phyloP scores from a whole-genome alignment of 2,113 vertebrate genomes.

The Eira barbara region DNA sequence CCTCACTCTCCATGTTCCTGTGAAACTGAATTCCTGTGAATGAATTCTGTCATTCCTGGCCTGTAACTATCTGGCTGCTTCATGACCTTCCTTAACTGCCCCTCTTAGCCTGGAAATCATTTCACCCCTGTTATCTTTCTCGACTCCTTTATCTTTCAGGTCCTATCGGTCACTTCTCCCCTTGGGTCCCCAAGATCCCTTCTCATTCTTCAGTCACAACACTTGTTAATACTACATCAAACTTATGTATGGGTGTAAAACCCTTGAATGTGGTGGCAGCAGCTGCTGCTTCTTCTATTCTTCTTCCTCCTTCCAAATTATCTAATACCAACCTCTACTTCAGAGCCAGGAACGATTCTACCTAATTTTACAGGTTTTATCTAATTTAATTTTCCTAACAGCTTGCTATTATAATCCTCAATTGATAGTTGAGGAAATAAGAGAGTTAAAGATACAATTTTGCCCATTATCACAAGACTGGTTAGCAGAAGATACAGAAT shows the following conservation, averaged over 20 bases:
- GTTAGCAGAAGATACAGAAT: neutral
- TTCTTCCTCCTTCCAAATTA: neutral
- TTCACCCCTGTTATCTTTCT: neutral
- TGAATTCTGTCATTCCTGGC: neutral
- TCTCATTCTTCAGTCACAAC: neutral
- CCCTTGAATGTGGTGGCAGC: neutral
- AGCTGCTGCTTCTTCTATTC: neutral
- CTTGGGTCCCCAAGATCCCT: neutral
- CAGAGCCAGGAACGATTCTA: neutral
- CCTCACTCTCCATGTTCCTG: neutral
- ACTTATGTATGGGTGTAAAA: neutral
- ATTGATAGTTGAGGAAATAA: neutral
- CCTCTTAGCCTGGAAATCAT: neutral
- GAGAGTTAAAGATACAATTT: neutral
- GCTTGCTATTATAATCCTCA: neutral
- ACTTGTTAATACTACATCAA: neutral
- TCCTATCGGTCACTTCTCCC: neutral
- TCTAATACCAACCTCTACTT: neutral
- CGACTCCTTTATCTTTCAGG: neutral
- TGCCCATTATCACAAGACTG: neutral
- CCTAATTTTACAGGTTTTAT: neutral
- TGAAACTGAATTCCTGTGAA: neutral
- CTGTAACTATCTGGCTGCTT: neutral
- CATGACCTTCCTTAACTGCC: neutral
- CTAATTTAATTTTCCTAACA: neutral